Evolutionary conservation across 2,888 invertebrate species (phyloP).

Genomic region (Polia nebulosa): DNA sequence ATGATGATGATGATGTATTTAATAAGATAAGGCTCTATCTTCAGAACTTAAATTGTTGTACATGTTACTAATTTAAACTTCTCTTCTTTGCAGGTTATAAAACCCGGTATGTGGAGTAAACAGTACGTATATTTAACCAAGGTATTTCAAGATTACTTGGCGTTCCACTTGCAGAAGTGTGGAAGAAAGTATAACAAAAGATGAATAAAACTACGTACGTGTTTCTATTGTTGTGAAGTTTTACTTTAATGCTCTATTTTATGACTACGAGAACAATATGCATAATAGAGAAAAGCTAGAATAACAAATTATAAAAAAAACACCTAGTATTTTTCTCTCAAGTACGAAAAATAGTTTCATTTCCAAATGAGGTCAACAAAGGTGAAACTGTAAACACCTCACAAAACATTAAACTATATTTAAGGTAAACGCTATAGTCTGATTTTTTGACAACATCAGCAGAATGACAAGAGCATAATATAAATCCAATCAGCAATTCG

Average conservation of each 20-base stretch:
- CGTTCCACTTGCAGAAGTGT: conserved; percentile 32
- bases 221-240: conserved; percentile 40
- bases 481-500: neutral
- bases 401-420: neutral
- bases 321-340: conserved; percentile 8
- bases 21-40: neutral
- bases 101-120: conserved; percentile 42
- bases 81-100: conserved; percentile 50
- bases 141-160: conserved; percentile 39
- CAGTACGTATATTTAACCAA: conserved; percentile 46
- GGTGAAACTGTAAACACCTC: neutral
- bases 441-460: neutral
- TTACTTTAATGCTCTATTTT: conserved; percentile 30
- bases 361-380: neutral
- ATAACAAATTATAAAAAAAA: conserved; percentile 18
- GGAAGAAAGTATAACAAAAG: conserved; percentile 41
- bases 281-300: conserved; percentile 29
- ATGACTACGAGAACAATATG: conserved; percentile 13
- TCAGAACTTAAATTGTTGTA: neutral
- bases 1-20: too few relatives aligned
- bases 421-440: neutral
- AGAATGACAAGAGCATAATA: neutral
- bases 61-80: conserved; percentile 28
- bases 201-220: conserved; percentile 33
- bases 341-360: neutral